Evolutionary conservation across 2,113 vertebrate genomes (phyloP).

Genomic region (Martes martes): DNA sequence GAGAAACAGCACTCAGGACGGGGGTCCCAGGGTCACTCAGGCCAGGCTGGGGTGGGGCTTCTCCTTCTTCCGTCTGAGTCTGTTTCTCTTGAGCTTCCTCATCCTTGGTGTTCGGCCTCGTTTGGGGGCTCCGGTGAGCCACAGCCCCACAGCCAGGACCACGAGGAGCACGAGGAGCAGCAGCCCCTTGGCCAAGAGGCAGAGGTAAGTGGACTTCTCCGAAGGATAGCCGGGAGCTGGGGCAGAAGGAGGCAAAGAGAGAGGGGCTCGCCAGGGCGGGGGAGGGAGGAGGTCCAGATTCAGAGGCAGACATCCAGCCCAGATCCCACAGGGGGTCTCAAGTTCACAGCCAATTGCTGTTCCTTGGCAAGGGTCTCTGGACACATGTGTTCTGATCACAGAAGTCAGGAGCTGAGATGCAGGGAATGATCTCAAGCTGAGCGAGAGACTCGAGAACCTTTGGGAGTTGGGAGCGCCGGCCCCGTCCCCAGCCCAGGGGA

Average conservation of each 20-base stretch:
- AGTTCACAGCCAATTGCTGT: not conserved
- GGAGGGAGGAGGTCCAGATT: not conserved
- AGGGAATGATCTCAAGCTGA: not conserved
- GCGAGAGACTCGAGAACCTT: not conserved
- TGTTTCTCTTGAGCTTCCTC: slow-evolving; percentile 32
- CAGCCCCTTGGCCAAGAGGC: slow-evolving; percentile 28
- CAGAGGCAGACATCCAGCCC: not conserved
- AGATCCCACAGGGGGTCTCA: not conserved
- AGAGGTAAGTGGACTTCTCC: not conserved
- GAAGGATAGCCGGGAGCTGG: not conserved
- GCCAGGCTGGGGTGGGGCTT: not conserved
- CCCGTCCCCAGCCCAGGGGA: not conserved
- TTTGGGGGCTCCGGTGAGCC: not conserved
- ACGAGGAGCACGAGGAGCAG: slow-evolving; percentile 37
- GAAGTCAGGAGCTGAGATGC: not conserved
- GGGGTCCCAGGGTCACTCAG: not conserved
- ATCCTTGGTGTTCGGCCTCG: not conserved
- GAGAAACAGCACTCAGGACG: not conserved
- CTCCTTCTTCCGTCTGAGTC: not conserved
- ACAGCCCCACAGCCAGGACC: not conserved
- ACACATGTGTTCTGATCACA: not conserved
- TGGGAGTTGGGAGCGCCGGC: not conserved
- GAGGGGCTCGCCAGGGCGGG: not conserved
- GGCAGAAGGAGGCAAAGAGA: not conserved
- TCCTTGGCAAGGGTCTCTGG: not conserved